phyloP scores from a whole-genome alignment of 2,797 vertebrate genomes.

The Syndactyla subalaris region DNA sequence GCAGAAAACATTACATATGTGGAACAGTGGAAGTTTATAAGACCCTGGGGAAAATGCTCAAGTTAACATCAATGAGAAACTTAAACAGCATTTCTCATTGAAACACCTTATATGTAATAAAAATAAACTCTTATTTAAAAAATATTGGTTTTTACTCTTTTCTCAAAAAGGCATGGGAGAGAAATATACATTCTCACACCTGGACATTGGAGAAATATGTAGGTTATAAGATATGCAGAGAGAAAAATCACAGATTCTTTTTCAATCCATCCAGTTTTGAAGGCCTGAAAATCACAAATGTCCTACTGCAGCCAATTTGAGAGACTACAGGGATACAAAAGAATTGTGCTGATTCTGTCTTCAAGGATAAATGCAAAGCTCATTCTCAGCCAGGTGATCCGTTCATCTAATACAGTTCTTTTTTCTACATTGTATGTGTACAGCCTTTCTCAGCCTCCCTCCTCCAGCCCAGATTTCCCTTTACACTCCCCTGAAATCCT shows the following conservation, averaged over 20 bases:
- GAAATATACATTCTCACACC: conserved; percentile 2
- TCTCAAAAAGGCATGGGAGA: neutral
- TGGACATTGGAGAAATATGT: conserved; percentile 4
- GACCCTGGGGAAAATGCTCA: neutral
- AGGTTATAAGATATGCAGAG: neutral
- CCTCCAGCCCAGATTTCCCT: conserved; percentile 8
- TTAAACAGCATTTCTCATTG: neutral
- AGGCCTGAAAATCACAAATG: neutral
- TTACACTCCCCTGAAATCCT: conserved; percentile 36
- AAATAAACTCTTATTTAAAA: neutral
- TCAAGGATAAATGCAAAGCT: conserved; percentile 57
- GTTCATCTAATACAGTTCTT: conserved; percentile 21
- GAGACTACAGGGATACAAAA: conserved; percentile 31
- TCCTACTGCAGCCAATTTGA: conserved; percentile 33
- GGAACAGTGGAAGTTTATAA: neutral
- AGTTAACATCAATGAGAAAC: conserved; percentile 23
- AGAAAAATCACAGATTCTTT: conserved; percentile 23
- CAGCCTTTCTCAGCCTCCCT: neutral
- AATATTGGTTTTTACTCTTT: neutral
- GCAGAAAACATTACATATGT: neutral
- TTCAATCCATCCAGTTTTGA: neutral
- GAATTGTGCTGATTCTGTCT: conserved; percentile 22
- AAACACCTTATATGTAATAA: neutral
- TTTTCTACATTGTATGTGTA: neutral
- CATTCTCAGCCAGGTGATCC: conserved; percentile 49